A percentile compares a stretch with the other conserved stretches of the same genome.
phyloP scores from a whole-genome alignment of 1,140 invertebrate genomes.

The Macrobrachium rosenbergii region DNA sequence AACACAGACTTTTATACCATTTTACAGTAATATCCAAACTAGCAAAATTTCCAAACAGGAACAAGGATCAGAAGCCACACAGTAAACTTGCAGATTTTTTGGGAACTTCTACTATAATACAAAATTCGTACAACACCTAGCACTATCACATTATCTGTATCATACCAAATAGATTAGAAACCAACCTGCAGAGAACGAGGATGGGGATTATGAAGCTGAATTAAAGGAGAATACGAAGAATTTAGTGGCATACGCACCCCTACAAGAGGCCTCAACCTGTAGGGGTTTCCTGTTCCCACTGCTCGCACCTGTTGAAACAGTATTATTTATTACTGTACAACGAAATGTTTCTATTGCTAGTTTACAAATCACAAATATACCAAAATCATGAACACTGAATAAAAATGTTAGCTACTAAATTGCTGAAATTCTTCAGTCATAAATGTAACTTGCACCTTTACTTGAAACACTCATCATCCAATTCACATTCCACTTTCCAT shows the following conservation, averaged over 20 bases:
- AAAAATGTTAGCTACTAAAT: too few species aligned
- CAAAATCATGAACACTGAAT: too few species aligned
- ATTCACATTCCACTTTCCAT: too few species aligned
- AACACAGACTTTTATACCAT: too few species aligned
- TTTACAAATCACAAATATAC: too few species aligned
- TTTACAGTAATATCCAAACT: too few species aligned
- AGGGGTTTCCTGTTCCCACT: slow-evolving; percentile 87
- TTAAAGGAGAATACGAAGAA: slow-evolving; percentile 89
- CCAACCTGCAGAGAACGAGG: slow-evolving; percentile 85
- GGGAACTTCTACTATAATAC: too few species aligned
- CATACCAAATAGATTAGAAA: neutral
- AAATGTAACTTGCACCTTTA: too few species aligned
- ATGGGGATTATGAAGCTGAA: slow-evolving; percentile 95
- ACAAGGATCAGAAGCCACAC: too few species aligned
- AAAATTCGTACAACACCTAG: neutral
- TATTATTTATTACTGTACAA: neutral
- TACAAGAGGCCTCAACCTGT: slow-evolving; percentile 88
- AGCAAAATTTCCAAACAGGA: too few species aligned
- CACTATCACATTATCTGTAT: neutral
- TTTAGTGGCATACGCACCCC: slow-evolving; percentile 92
- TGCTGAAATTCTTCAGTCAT: too few species aligned
- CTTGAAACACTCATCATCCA: too few species aligned
- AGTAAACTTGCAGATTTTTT: neutral
- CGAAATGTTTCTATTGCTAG: neutral
- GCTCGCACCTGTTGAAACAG: slow-evolving; percentile 80